Base-by-base conservation (phyloP, 2,797 vertebrate species). In the Sciurus carolinensis region DNA sequence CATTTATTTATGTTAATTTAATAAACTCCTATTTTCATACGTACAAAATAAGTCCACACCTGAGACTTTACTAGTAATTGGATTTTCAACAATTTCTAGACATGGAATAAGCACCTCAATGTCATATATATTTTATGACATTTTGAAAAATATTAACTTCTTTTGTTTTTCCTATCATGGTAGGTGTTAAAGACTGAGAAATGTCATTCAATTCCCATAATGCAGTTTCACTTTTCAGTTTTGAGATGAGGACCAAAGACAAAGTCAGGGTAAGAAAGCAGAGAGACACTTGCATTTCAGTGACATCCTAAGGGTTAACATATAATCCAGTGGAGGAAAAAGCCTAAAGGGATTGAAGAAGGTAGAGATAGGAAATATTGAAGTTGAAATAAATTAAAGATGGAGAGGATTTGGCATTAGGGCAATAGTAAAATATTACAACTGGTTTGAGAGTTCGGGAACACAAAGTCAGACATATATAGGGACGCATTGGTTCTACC, bases 321-420 rank as follows among this genome's bases (percentile, higher is more conserved):
- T 6, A 0, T 57, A 4, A 0, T 26, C 6, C 26, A 59, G 54
- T 67, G 2, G 44, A 67, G 7, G 22, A 26, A 67, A 87, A 10
- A 12, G 7, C 24, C 5, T 87, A 42, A 64, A 64, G n/a, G 0
- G 18, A 54, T 44, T 82, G 1, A 20, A 42, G 0, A 4, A 73
- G 0, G 4, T 8, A 28, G 11, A 79, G 3, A 14, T 44, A 0
- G 24, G 2, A 80, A n/a, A 69, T 4, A 59, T 24, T 76, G 2
- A 91, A 44, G 7, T 26, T 72, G 7, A 80, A 62, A 12, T 69
- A 9, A 52, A 33, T 18, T 36, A 5, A 30, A 62, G 7, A n/a
- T n/a, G 4, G 13, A 20, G 33, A 81, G 9, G 9, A 3, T 59
- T 28, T 77, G 8, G 28, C 44, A 1, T 42, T 85, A 66, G 36